A percentile compares a stretch with the other conserved stretches of the same genome.
Conservation (phyloP, 2,797 vertebrate species). For the Betta splendens region DNA sequence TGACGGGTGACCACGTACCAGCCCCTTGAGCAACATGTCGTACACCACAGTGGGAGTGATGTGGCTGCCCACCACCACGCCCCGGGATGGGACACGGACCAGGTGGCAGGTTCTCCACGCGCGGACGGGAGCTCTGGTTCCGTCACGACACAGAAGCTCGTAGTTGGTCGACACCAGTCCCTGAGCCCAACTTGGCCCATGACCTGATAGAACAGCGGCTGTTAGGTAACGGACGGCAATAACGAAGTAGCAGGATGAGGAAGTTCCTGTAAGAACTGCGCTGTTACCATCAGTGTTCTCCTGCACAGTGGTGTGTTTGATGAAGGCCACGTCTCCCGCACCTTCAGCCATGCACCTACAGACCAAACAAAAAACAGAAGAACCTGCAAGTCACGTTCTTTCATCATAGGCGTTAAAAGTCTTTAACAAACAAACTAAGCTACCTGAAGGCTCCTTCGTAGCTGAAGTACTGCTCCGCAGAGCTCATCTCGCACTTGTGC, state of each 20-base stretch:
- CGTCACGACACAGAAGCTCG: conserved; percentile 87
- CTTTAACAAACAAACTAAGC: too few species aligned
- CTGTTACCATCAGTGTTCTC: conserved; percentile 85
- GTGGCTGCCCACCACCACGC: conserved; percentile 81
- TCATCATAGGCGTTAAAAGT: too few species aligned
- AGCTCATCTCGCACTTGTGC: conserved; percentile 78
- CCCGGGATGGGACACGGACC: conserved; percentile 86
- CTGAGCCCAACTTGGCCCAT: conserved; percentile 77
- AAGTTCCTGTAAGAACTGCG: too few species aligned
- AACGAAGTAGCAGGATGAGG: too few species aligned
- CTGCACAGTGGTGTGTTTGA: conserved; percentile 86
- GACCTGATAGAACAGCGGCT: conserved; percentile 64
- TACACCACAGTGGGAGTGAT: conserved; percentile 78
- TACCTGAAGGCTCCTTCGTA: conserved; percentile 95
- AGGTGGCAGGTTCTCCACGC: conserved; percentile 87
- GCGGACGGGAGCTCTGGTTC: conserved; percentile 75
- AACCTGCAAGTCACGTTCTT: background rate
- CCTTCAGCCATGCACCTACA: conserved; percentile 85
- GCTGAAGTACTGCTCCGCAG: conserved; percentile 84
- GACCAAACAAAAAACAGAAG: background rate
- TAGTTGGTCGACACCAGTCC: conserved; percentile 79
- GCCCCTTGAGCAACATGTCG: conserved; percentile 84
- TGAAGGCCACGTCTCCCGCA: conserved; percentile 88
- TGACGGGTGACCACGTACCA: conserved; percentile 75
- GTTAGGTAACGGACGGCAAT: background rate